phyloP scores from a whole-genome alignment of 2,113 vertebrate species.

The Bufo bufo region DNA sequence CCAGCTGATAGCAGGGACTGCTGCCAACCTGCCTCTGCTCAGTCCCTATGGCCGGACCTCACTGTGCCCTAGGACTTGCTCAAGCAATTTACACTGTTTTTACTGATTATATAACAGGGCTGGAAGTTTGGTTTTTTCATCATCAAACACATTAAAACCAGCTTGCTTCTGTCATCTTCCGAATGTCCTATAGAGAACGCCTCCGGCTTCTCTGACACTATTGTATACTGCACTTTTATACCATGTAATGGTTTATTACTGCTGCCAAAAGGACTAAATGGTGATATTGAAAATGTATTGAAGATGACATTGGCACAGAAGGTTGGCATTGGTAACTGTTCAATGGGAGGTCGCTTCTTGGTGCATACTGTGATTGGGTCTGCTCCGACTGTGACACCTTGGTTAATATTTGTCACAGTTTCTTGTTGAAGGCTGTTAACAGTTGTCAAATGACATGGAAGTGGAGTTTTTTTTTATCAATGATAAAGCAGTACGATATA shows the following conservation, averaged over 20 bases:
- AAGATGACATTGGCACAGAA: background rate
- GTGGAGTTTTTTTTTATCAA: background rate
- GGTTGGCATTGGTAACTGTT: background rate
- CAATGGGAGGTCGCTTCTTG: background rate
- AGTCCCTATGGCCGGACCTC: background rate
- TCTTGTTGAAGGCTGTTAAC: background rate
- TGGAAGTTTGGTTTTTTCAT: background rate
- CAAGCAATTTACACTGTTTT: background rate
- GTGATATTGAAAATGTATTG: background rate
- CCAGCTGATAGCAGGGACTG: background rate
- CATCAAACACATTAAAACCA: background rate
- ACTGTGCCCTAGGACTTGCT: background rate
- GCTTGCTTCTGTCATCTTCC: background rate
- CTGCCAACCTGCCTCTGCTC: background rate
- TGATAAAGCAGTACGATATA: background rate
- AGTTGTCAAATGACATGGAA: background rate
- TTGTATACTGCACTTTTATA: background rate
- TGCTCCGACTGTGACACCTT: background rate
- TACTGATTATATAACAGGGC: background rate
- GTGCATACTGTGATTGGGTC: background rate
- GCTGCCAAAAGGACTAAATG: background rate
- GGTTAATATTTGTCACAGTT: background rate
- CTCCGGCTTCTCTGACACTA: no score
- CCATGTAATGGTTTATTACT: background rate
- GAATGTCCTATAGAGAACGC: background rate